Evolutionary conservation across 2,888 invertebrate species (phyloP), one percentile per base, ranked within the genome.

Genomic region (Amphipoea oculea): DNA sequence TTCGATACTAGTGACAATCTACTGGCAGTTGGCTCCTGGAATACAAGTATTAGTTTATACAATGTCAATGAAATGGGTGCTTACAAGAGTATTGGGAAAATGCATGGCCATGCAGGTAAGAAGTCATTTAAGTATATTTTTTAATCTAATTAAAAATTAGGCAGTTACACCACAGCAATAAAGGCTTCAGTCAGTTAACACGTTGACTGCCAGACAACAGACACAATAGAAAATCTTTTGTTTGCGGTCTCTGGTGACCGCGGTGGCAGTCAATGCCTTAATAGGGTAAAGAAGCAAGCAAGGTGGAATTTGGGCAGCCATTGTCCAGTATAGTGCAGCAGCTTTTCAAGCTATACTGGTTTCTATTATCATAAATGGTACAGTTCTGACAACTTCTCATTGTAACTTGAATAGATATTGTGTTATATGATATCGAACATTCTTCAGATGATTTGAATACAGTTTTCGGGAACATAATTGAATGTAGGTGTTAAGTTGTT

Each of bases 1-100:
- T 94, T 98, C 76, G 97, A 97, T 0, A 95, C 97, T 57, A 97
- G 97, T 89, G 93, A 95, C 51, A 97, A 97, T 65, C 91, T 97
- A 1, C 88, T 98, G 4, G 97, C 97, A 5, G 95, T 97, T 14
- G 98, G 98, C 11, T 97, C 97, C 23, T 98, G 98, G 98, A 97
- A 97, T 66, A 96, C 97, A n/a, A 94, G 95, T 23, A 97, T 97
- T 23, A 96, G 95, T 81, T 94, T 97, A 57, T 97, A 96, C 82
- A 97, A 97, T 92, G 89, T 97, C 4, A 95, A 95, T 88, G 95
- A 97, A 71, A 94, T 96, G 81, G 97, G 97, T 20, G 94, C 97
- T n/a, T 96, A 96, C 80, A 97, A 97, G 42, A 96, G 97, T 76
- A 95, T 97, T 66, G 97, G 97, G 2, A 97, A 97, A 83, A 94